Base-by-base conservation (phyloP, 2,113 vertebrate genomes). In the Gallinago undulata region DNA sequence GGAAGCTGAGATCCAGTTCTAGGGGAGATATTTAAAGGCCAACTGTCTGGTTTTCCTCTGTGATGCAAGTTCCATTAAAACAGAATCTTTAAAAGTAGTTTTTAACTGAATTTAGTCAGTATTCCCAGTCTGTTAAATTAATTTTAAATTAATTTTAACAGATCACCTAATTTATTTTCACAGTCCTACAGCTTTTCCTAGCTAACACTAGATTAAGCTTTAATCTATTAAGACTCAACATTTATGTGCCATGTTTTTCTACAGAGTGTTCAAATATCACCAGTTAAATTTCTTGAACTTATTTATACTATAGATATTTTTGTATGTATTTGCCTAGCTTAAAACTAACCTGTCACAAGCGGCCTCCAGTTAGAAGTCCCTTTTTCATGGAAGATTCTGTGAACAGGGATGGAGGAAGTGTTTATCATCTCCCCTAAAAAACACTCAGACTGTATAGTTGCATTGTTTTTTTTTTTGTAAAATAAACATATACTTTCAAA, bases 341-440 rank as follows among this genome's bases (percentile, higher is more conserved):
- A 88, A 76, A 68, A 19, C 1, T 57, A 25, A n/a, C 6, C 11
- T 30, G 24, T 47, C 31, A 68, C 4, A 50, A 33, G 39, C 24
- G 68, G 25, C 23, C 22, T 80, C 30, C 39, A 84, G 3, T 68
- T 82, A 81, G 62, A 76, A 3, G 4, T 4, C 80, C 19, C 4
- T 28, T 63, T 83, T 86, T 68, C 25, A 50, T 4, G 2, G 43
- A 68, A 81, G 10, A 41, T 24, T 60, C 53, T 4, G 23, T 28
- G 1, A 92, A 47, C 6, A 12, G 4, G 24, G 14, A 39, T 0
- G 0, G 9, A 19, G 47, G 47, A 21, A 48, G 21, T 22, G 11
- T 48, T 48, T 23, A 48, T 23, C 5, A 43, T 9, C 15, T n/a
- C 30, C 6, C 12, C 7, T 60, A 22, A 45, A n/a, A 74, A 45